Base-by-base conservation (phyloP, 2,888 invertebrate genomes). In the Apamea crenata region DNA sequence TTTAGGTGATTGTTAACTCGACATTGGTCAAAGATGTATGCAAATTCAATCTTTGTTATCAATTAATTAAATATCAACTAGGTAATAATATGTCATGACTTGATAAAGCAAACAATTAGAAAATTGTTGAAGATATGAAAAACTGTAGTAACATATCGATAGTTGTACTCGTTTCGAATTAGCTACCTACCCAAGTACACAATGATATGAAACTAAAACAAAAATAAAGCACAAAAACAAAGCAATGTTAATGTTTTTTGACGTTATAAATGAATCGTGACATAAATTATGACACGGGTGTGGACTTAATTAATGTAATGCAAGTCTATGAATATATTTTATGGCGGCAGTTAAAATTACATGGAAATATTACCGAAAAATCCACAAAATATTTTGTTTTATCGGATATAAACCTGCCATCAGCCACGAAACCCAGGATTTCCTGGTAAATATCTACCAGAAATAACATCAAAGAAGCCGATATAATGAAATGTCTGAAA, bases 241-340 rank as follows among this genome's bases (percentile, higher is more conserved):
- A 70, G 14, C n/a, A 75, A 16, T 14, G 59, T 66, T 32, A 59
- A 77, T 70, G n/a, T 50, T 67, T 74, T 84, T 73, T 36, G 56
- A 12, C 47, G 56, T 78, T 82, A 70, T 82, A 70, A 84, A 85
- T 82, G 72, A 78, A 82, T 68, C 77, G 63, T 72, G 74, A 80
- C 77, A 77, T 83, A 80, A 84, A 80, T 76, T 82, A 84, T 86
- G 82, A 68, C 75, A 70, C 44, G 86, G 82, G 84, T 84, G 88
- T 86, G 84, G 86, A 87, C 79, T 84, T 87, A 88, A 88, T 88
- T 88, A 88, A 87, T 76, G 74, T 88, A 84, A 88, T 88, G 88
- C 82, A 88, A 78, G 74, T 80, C 59, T 44, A 84, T 85, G 78
- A 81, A 86, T 79, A 80, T 65, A 75, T 82, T 73, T 73, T 72